These are phyloP conservation scores for Gymnorhina tibicen DNA, from an alignment of 2,113 vertebrate species.

Conservation along the genomic window DNA sequence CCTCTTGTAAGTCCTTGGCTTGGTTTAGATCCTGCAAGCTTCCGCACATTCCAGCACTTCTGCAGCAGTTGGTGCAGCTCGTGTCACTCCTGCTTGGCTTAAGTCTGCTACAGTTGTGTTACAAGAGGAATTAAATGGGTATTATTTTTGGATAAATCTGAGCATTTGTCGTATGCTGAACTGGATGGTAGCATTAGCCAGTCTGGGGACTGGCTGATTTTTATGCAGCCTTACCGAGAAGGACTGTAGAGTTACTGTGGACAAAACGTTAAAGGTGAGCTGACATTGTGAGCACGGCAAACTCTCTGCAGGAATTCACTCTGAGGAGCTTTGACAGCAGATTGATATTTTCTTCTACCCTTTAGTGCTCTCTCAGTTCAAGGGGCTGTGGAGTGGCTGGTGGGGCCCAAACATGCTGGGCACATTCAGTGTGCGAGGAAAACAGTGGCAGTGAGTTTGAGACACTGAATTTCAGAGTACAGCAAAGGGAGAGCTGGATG, in stretches of 20 bases:
- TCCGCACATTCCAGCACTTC: rapidly evolving
- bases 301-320: not conserved
- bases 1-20: not conserved
- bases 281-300: not conserved
- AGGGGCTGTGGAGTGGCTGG: not conserved
- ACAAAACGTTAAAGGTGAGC: not conserved
- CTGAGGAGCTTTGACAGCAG: not conserved
- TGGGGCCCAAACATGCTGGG: not conserved
- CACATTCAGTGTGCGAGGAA: rapidly evolving
- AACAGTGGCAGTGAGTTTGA: not conserved
- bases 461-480: not conserved
- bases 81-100: not conserved
- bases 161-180: not conserved
- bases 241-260: rapidly evolving
- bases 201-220: not conserved
- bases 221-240: not conserved
- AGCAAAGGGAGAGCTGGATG: not conserved
- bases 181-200: not conserved
- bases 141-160: not conserved
- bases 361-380: not conserved
- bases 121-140: not conserved
- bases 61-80: not conserved
- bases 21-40: not conserved
- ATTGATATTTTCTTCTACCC: not conserved
- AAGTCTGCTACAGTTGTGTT: not conserved